Base-by-base conservation (phyloP, 2,797 vertebrate genomes). In the Sebastes taczanowskii region DNA sequence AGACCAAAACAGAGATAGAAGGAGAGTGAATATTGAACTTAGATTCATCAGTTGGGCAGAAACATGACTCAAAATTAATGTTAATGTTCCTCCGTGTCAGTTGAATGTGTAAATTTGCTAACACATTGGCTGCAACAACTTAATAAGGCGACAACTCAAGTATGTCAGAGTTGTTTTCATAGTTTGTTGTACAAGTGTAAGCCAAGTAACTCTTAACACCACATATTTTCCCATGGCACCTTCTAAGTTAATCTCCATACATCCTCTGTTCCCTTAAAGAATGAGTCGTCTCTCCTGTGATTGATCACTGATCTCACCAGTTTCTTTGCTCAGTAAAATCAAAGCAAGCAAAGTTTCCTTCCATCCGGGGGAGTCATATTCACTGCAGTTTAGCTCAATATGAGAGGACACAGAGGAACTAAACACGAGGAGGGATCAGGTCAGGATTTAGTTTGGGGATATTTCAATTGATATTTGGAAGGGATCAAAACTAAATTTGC, bases 391-490 rank as follows among this genome's bases (percentile, higher is more conserved):
- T 6, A 55, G 62, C 65, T 80, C 74, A 6, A 9, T 16, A 46
- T 8, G 52, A 75, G 49, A 77, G 68, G 58, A 78, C 66, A 49
- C 42, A 46, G 42, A 18, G 42, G 42, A 29, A 14, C 65, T 3
- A 16, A 78, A 68, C 55, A 60, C 63, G 34, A 16, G 3, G 30
- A n/a, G 7, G 74, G 74, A 76, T 80, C 34, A 75, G 75, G 52
- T 62, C 11, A 53, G 86, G 80, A 81, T 86, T 78, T 74, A 61
- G 73, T 81, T 67, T 71, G 60, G 32, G 59, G 68, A 85, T 71
- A 76, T 86, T 82, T 88, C 60, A 61, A 55, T 22, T 83, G 82
- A 86, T 88, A 80, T 77, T 84, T 81, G 70, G 66, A 62, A 30
- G 7, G 58, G 80, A 80, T 80, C 18, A 85, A 86, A 64, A 73